phyloP scores from a whole-genome alignment of 2,797 vertebrate species.

The Platalea minor region DNA sequence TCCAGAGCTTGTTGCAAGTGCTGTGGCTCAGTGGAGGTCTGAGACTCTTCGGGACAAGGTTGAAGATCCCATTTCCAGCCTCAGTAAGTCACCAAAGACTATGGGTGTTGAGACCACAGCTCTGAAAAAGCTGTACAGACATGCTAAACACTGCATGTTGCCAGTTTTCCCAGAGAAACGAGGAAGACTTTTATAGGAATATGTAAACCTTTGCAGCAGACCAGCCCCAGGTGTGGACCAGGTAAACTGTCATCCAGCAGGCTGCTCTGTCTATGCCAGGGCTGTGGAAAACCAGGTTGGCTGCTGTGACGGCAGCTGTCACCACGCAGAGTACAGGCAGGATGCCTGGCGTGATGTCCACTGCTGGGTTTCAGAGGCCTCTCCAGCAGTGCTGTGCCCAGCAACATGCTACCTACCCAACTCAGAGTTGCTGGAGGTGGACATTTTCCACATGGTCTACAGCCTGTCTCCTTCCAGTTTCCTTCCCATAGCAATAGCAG shows the following conservation, averaged over 20 bases:
- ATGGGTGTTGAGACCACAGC: neutral
- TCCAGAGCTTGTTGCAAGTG: neutral
- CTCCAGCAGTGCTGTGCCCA: neutral
- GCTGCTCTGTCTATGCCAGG: neutral
- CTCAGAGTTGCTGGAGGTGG: neutral
- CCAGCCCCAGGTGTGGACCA: neutral
- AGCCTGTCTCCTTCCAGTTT: neutral
- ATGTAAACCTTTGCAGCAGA: neutral
- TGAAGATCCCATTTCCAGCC: neutral
- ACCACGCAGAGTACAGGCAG: neutral
- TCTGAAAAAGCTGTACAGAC: neutral
- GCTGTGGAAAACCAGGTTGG: neutral
- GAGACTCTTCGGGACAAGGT: neutral
- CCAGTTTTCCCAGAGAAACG: neutral
- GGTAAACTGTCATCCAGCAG: neutral
- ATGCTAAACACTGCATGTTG: neutral
- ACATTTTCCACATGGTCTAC: neutral
- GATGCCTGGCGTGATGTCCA: neutral
- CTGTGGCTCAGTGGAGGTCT: neutral
- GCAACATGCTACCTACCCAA: neutral
- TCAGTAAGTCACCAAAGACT: neutral
- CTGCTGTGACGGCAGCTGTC: neutral
- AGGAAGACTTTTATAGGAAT: neutral
- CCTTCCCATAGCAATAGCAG: neutral
- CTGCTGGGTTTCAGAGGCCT: neutral